These are phyloP conservation scores for Sinodicranocentrus sp. DNA, from an alignment of 2,888 invertebrate genomes.

Conservation along the genomic window DNA sequence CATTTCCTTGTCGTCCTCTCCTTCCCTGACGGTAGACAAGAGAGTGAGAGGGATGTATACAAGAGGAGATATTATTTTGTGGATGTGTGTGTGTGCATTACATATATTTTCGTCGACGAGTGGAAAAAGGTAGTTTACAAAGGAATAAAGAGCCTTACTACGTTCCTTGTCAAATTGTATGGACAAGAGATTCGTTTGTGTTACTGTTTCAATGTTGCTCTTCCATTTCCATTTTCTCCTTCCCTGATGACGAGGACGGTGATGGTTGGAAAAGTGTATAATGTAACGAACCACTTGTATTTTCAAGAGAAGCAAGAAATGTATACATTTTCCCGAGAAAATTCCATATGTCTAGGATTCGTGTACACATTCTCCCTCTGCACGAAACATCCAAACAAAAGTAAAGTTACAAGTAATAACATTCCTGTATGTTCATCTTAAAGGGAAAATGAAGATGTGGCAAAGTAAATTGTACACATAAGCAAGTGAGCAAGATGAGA, in stretches of 20 bases:
- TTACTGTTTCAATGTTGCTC: constrained; percentile 20
- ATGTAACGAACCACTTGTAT: constrained; percentile 17
- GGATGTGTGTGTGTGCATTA: too few relatives aligned
- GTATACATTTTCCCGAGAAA: constrained; percentile 22
- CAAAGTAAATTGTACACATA: constrained; percentile 27
- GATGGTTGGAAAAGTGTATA: neutral
- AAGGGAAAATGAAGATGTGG: constrained; percentile 38
- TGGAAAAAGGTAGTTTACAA: constrained; percentile 3
- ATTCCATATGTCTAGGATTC: neutral
- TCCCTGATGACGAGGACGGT: constrained; percentile 7
- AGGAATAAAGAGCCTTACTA: constrained; percentile 8
- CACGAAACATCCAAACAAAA: neutral
- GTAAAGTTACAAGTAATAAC: neutral
- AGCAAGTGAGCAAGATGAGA: constrained; percentile 34
- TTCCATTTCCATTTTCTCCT: constrained; percentile 41
- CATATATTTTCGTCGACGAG: too few relatives aligned
- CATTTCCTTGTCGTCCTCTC: constrained; percentile 44
- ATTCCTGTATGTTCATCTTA: too few relatives aligned
- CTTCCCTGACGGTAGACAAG: constrained; percentile 6
- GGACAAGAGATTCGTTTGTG: constrained; percentile 29
- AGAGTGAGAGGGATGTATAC: too few relatives aligned
- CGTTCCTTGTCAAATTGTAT: constrained; percentile 33
- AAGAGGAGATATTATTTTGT: neutral
- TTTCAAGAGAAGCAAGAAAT: neutral
- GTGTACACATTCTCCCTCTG: neutral